Percentiles rank a stretch among this genome's conserved stretches.
phyloP scores from a whole-genome alignment of 1,140 invertebrate species.

The Zaprionus capensis region DNA sequence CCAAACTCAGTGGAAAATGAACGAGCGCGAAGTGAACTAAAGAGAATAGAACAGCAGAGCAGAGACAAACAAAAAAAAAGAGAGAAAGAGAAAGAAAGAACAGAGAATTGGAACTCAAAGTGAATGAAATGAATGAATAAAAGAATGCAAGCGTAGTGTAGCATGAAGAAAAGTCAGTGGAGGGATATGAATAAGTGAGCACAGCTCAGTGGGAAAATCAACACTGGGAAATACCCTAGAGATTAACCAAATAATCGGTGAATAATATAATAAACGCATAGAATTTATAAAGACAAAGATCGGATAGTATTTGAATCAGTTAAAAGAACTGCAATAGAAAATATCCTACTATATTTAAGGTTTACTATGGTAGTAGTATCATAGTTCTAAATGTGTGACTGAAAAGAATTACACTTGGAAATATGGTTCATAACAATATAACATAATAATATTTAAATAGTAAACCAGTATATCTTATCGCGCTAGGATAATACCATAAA shows the following conservation, averaged over 20 bases:
- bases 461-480: too few species aligned
- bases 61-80: not conserved
- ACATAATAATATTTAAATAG: too few species aligned
- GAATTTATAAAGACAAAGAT: too few species aligned
- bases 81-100: slow-evolving; percentile 3
- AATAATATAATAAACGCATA: too few species aligned
- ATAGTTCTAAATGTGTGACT: too few species aligned
- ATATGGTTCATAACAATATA: too few species aligned
- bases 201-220: not conserved
- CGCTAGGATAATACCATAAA: too few species aligned
- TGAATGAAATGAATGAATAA: slow-evolving; percentile 62
- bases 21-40: slow-evolving; percentile 32
- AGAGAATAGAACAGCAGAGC: slow-evolving; percentile 21
- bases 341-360: too few species aligned
- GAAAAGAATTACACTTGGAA: too few species aligned
- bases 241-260: not conserved
- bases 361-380: too few species aligned
- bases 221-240: slow-evolving; percentile 10
- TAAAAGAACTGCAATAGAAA: too few species aligned
- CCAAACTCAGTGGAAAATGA: slow-evolving; percentile 56
- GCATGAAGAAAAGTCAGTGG: slow-evolving; percentile 27
- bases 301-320: too few species aligned
- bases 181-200: slow-evolving; percentile 15
- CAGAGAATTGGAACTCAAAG: slow-evolving; percentile 47
- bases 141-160: slow-evolving; percentile 51